Evolutionary conservation across 2,797 vertebrate genomes (phyloP), one percentile per base, ranked within the genome.

Genomic region (Leptoclinus maculatus): DNA sequence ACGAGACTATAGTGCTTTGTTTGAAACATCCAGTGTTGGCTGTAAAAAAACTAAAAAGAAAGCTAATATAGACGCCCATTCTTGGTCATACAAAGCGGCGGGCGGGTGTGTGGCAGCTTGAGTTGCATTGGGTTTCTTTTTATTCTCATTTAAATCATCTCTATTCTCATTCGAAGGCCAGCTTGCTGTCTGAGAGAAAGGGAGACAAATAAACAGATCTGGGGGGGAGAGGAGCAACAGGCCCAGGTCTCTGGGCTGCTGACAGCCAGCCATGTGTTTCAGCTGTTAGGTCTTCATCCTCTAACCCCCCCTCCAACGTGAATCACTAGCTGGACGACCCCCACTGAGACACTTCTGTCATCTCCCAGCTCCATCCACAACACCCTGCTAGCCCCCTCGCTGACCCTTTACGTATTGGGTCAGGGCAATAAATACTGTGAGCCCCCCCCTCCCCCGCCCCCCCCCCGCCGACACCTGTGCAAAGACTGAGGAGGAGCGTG

Each of bases 361-460:
- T 75, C 83, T 89, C 71, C 79, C 56, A 23, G 51, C 72, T 71
- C 76, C 25, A 59, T 74, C 73, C 71, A 71, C 39, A 58, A 32
- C 47, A 59, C 62, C 34, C 66, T 9, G 14, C 53, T 73, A 70
- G 84, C 64, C 83, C 79, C 62, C 80, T 77, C 25, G 11, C 59
- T 92, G 92, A 92, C 92, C 92, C 81, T 87, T 81, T 70, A 79
- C 83, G 89, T 70, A 88, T 82, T 81, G 75, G 90, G 82, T 89
- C 88, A 88, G 79, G 70, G 80, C 75, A 88, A 90, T 94, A 93
- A 94, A 94, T 83, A 85, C 80, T 78, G 81, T 74, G 84, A 80
- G 34, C 34, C 11, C 17, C 45, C 7, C 2, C 47, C 19, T 7
- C 84, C 91, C 83, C 45, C 7, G 2, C 47, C 19, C 19, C 84